These are phyloP conservation scores for Bothrops jararaca DNA, from an alignment of 2,113 vertebrate species.

Conservation along the genomic window DNA sequence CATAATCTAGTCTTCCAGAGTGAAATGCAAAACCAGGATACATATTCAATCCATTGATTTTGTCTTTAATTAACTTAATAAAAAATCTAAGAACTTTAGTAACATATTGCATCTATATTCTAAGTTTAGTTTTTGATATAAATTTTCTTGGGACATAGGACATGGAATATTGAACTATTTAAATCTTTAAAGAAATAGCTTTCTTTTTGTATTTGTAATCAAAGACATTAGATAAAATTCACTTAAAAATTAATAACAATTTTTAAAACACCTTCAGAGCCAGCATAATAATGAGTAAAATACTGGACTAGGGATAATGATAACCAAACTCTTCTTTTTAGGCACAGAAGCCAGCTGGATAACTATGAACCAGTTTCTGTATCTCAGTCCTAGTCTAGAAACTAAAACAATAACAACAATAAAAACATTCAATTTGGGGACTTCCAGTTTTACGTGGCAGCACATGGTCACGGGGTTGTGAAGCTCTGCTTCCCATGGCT, in stretches of 20 bases:
- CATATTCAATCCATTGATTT: background rate
- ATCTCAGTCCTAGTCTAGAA: background rate
- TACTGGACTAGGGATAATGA: background rate
- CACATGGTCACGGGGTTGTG: too few species aligned
- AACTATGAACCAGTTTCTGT: background rate
- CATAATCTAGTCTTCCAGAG: background rate
- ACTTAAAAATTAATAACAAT: conserved; percentile 57
- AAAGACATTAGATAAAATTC: conserved; percentile 48
- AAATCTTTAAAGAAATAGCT: conserved; percentile 36
- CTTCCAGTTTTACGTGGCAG: too few species aligned
- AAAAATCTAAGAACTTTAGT: background rate
- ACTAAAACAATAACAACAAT: background rate
- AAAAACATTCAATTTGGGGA: background rate
- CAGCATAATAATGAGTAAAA: background rate
- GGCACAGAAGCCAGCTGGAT: background rate
- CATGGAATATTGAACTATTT: conserved; percentile 17
- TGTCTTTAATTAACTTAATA: background rate
- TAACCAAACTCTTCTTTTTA: background rate
- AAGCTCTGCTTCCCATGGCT: too few species aligned
- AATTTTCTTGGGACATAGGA: background rate
- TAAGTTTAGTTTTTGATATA: background rate
- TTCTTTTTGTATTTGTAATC: conserved; percentile 21
- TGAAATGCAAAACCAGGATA: background rate
- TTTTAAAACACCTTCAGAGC: background rate
- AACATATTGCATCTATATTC: background rate